Percentiles rank a stretch among this genome's conserved stretches.
Conservation (phyloP, 2,888 invertebrate species). For the Rotaria magnacalcarata region DNA sequence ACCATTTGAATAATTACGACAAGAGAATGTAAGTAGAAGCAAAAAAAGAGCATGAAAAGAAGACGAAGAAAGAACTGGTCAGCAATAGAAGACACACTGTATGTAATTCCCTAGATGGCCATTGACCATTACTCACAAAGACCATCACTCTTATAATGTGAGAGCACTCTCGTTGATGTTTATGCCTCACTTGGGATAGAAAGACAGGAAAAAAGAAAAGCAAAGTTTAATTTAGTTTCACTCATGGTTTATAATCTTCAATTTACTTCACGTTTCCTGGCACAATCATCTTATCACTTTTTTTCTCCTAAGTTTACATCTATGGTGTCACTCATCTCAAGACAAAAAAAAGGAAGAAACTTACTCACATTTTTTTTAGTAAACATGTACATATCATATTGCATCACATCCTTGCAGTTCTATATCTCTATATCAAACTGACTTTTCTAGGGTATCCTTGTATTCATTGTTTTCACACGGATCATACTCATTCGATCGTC, state of each 20-base stretch:
- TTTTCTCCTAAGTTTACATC: no score
- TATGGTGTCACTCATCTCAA: background rate
- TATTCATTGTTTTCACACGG: conserved; percentile 14
- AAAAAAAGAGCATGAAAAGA: background rate
- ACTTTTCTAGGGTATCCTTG: background rate
- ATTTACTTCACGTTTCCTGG: background rate
- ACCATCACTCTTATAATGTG: conserved; percentile 14
- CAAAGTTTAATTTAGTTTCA: background rate
- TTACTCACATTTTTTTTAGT: background rate
- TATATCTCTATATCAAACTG: background rate
- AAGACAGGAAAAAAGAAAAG: background rate
- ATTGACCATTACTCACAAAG: background rate
- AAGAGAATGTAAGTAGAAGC: background rate
- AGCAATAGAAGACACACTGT: background rate
- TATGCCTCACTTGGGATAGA: background rate
- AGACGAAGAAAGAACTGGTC: background rate
- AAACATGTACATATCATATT: conserved; percentile 6
- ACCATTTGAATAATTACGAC: conserved; percentile 8
- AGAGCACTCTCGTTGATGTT: background rate
- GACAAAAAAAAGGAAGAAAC: background rate
- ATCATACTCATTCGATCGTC: background rate
- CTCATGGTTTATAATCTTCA: background rate
- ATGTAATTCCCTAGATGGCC: conserved; percentile 1
- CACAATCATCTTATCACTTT: no score
- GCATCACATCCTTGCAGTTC: conserved; percentile 7